A percentile compares a stretch with the other conserved stretches of the same genome.
Evolutionary conservation across 2,113 vertebrate species (phyloP).

Genomic region (Semnornis frantzii): DNA sequence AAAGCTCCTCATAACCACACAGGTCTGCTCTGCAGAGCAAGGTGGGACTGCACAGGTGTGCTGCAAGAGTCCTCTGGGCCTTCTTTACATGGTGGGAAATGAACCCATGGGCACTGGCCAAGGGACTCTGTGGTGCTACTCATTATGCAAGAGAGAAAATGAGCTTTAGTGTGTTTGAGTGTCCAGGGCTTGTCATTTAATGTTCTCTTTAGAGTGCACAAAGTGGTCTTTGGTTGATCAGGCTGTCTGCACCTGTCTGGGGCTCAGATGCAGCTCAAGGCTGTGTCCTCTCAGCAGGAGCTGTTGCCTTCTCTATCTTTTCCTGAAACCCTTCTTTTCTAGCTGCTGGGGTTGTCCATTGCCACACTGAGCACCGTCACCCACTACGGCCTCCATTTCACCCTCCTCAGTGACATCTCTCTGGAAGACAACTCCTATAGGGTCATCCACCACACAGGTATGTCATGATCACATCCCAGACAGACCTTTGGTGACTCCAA

Average conservation of each 20-base stretch:
- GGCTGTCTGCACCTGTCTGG: not conserved
- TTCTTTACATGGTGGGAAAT: not conserved
- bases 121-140: not conserved
- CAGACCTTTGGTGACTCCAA: not conserved
- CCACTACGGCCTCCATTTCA: conserved; percentile 53
- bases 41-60: not conserved
- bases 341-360: conserved; percentile 65
- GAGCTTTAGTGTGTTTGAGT: not conserved
- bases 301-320: not conserved
- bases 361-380: conserved; percentile 55
- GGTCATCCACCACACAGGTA: conserved; percentile 56
- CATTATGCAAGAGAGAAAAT: not conserved
- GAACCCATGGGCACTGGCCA: not conserved
- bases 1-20: rapidly evolving
- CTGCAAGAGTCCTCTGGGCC: not conserved
- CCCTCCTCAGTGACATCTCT: conserved; percentile 34
- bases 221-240: not conserved
- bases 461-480: rapidly evolving
- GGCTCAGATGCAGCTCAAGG: not conserved
- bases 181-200: not conserved
- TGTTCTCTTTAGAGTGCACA: not conserved
- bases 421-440: conserved; percentile 39
- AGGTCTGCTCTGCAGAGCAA: rapidly evolving
- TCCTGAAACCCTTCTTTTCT: conserved; percentile 10
- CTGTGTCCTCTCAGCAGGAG: not conserved